phyloP scores from a whole-genome alignment of 2,888 invertebrate genomes.

The Macrophya annulata region DNA sequence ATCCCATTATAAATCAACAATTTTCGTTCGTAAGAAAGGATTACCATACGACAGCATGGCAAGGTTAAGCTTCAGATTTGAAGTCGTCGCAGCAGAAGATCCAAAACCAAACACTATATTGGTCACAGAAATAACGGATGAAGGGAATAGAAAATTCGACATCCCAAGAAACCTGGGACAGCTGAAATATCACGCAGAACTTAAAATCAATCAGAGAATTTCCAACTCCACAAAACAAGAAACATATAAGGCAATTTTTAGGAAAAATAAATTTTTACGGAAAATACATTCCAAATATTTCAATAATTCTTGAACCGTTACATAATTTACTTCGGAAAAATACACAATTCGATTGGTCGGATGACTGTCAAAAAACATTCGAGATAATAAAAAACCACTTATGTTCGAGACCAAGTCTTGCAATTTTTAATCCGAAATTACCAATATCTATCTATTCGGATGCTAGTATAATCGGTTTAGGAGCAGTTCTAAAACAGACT shows the following conservation, averaged over 20 bases:
- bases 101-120: no score
- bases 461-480: no score
- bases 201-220: conserved; percentile 62
- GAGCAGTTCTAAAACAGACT: no score
- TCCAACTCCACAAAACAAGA: conserved; percentile 50
- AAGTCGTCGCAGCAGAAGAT: no score
- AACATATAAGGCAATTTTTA: conserved; percentile 56
- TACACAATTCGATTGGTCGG: conserved; percentile 39
- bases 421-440: conserved; percentile 50
- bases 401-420: conserved; percentile 54
- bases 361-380: conserved; percentile 55
- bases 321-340: conserved; percentile 43
- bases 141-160: no score
- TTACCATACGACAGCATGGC: no score
- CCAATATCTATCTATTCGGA: conserved; percentile 53
- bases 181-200: conserved; percentile 35
- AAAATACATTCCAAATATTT: conserved; percentile 53
- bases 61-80: no score
- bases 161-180: no score
- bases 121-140: no score
- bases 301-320: conserved; percentile 52
- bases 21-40: no score
- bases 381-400: conserved; percentile 54
- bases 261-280: no score
- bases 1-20: no score